Conservation (phyloP, 2,113 vertebrate genomes). For the Ellobius talpinus region DNA sequence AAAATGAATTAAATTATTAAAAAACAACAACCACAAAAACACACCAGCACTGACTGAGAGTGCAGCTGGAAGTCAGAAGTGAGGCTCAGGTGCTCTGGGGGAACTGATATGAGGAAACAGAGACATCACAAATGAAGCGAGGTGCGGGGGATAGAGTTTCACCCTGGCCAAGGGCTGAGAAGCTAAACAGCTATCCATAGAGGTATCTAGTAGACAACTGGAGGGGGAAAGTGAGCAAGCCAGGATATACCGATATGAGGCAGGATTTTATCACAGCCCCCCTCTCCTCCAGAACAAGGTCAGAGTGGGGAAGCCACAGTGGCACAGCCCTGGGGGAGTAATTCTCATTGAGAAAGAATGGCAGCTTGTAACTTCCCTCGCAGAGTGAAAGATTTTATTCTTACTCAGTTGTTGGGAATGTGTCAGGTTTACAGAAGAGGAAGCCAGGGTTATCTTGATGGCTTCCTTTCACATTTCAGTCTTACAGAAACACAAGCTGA, state of each 20-base stretch:
- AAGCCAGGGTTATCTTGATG: not conserved
- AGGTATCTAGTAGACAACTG: not conserved
- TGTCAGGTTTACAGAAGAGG: conserved; percentile 32
- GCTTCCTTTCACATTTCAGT: not conserved
- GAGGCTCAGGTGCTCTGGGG: conserved; percentile 5
- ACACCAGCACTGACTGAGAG: not conserved
- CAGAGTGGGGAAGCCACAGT: conserved; percentile 31
- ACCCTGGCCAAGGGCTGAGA: not conserved
- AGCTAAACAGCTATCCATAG: conserved; percentile 11
- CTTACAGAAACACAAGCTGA: conserved; percentile 22
- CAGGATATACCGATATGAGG: not conserved
- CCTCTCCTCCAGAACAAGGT: not conserved
- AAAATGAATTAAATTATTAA: not conserved
- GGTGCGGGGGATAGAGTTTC: not conserved
- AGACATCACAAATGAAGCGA: conserved; percentile 9
- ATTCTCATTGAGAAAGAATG: not conserved
- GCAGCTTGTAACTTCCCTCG: conserved; percentile 3
- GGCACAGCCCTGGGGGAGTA: not conserved
- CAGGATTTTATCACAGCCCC: conserved; percentile 15
- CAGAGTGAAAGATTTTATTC: not conserved
- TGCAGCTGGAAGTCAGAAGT: not conserved
- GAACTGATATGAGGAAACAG: not conserved
- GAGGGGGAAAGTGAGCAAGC: not conserved
- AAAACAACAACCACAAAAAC: not conserved
- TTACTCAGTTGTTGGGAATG: conserved; percentile 22